phyloP scores from a whole-genome alignment of 2,113 vertebrate species.

The Bungarus multicinctus region DNA sequence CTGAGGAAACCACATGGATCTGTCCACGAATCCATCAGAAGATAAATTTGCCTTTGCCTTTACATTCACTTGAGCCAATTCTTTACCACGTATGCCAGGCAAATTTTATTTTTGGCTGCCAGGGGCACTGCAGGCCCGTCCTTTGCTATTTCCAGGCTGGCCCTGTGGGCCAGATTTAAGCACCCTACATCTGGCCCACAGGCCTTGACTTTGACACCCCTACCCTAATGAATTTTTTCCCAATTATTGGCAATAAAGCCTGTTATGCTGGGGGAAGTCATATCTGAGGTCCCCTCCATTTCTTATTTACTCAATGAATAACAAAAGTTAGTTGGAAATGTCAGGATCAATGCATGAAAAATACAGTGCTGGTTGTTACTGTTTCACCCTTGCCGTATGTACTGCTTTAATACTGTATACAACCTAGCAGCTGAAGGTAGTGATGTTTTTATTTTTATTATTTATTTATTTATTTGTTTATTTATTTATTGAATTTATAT shows the following conservation, averaged over 20 bases:
- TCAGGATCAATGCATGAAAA: neutral
- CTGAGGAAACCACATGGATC: neutral
- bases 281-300: no score
- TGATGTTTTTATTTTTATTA: conserved; percentile 18
- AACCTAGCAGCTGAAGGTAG: conserved; percentile 29
- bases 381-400: neutral
- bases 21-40: neutral
- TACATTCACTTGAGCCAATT: neutral
- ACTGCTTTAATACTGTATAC: conserved; percentile 9
- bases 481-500: no score
- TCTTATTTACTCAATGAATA: neutral
- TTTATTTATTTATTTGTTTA: neutral
- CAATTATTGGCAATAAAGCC: neutral
- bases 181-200: no score
- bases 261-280: no score
- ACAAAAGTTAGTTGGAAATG: neutral
- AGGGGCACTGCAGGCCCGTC: no score
- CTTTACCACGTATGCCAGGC: neutral
- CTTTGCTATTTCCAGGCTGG: no score
- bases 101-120: neutral
- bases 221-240: neutral
- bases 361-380: conserved; percentile 17
- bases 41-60: neutral
- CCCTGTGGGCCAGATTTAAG: no score
- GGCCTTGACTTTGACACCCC: no score